A percentile compares a stretch with the other conserved stretches of the same genome.
Conservation (phyloP, 2,113 vertebrate species). For the Cololabis saira region DNA sequence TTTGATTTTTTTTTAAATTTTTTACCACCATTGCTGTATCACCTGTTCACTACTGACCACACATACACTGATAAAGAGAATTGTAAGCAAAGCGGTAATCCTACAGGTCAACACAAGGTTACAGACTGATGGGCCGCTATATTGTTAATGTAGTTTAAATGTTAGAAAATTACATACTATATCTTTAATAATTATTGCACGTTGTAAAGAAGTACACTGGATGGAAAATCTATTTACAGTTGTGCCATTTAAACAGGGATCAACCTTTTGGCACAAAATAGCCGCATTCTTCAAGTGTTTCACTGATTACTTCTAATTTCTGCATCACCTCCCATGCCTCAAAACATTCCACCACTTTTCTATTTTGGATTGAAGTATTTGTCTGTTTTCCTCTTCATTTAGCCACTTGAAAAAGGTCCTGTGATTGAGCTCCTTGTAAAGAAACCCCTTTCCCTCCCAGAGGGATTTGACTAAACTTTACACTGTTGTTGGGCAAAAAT, state of each 20-base stretch:
- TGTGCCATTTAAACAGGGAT: conserved; percentile 11
- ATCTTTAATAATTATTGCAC: too few relatives aligned
- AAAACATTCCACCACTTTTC: conserved; percentile 47
- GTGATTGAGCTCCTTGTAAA: conserved; percentile 46
- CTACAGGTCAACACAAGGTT: too few relatives aligned
- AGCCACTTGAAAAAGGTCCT: conserved; percentile 51
- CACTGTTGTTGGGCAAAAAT: conserved; percentile 62
- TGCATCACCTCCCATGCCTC: conserved; percentile 50
- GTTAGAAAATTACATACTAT: neutral
- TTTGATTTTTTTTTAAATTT: neutral
- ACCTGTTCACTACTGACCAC: neutral
- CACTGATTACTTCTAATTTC: conserved; percentile 62
- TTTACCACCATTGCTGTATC: neutral
- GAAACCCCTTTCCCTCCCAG: conserved; percentile 50
- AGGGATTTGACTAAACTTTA: conserved; percentile 67
- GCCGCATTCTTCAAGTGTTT: conserved; percentile 58
- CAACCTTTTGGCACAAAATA: conserved; percentile 36
- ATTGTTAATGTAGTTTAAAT: neutral
- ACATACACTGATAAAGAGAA: neutral
- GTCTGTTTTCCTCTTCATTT: conserved; percentile 47
- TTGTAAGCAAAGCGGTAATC: neutral
- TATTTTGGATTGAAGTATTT: conserved; percentile 62
- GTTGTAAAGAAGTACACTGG: too few relatives aligned
- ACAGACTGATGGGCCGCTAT: neutral
- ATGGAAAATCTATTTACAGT: too few relatives aligned